Percentiles rank a stretch among this genome's conserved stretches.
These are phyloP conservation scores for Aythya baeri DNA, from an alignment of 2,113 vertebrate species.

Conservation along the genomic window DNA sequence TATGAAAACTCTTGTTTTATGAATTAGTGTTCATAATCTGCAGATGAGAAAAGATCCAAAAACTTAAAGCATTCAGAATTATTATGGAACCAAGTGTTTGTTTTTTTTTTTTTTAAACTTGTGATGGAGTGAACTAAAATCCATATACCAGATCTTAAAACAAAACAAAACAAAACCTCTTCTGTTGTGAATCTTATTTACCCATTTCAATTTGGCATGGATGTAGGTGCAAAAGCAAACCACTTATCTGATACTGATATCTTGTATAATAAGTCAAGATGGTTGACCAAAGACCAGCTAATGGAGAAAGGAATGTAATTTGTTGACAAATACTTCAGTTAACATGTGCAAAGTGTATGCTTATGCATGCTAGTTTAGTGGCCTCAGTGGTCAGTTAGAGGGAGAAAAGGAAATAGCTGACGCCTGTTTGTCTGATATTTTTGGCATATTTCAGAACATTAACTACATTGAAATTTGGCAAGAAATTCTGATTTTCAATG, in stretches of 20 bases:
- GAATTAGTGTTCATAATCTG: neutral
- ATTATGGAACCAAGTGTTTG: neutral
- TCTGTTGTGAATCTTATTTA: neutral
- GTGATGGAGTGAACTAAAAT: neutral
- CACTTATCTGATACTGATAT: conserved; percentile 22
- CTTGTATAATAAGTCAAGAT: conserved; percentile 59
- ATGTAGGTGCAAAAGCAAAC: conserved; percentile 26
- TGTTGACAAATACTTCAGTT: conserved; percentile 75
- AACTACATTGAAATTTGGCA: conserved; percentile 52
- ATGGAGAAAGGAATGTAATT: conserved; percentile 63
- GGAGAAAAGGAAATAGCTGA: conserved; percentile 46
- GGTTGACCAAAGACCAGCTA: conserved; percentile 48
- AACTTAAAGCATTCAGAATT: neutral
- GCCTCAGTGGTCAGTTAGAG: conserved; percentile 49
- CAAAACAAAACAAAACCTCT: neutral
- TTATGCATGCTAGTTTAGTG: neutral
- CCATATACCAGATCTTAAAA: neutral
- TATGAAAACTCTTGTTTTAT: neutral
- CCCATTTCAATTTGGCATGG: neutral
- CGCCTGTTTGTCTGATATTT: conserved; percentile 72
- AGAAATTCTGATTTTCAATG: conserved; percentile 38
- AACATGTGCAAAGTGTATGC: conserved; percentile 35
- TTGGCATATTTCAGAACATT: conserved; percentile 55
- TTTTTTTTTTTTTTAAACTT: neutral
- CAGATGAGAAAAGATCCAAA: neutral